Percentiles rank a stretch among this genome's conserved stretches.
Conservation (phyloP, 2,797 vertebrate species). For the Chiloscyllium punctatum region DNA sequence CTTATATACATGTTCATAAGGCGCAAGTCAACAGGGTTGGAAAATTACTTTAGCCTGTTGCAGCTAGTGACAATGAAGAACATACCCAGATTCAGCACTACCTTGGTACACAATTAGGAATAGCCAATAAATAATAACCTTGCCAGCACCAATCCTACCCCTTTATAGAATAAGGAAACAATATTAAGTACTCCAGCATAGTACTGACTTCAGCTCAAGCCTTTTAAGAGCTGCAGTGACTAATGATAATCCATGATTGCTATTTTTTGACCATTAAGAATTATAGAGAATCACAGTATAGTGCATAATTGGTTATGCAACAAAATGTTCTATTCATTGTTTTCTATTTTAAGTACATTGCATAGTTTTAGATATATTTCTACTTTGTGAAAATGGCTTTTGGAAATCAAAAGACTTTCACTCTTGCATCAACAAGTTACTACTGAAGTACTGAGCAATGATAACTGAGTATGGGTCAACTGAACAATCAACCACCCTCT, state of each 20-base stretch:
- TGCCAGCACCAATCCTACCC: neutral
- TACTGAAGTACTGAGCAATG: neutral
- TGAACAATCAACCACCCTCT: neutral
- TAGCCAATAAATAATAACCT: neutral
- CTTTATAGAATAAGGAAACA: neutral
- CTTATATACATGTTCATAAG: neutral
- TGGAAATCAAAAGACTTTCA: neutral
- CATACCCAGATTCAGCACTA: neutral
- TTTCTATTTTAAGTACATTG: neutral
- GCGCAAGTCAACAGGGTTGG: neutral
- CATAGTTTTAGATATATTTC: conserved; percentile 13
- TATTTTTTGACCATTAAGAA: neutral
- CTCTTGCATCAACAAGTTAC: neutral
- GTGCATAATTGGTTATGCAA: neutral
- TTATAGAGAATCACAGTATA: neutral
- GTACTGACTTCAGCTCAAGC: no score
- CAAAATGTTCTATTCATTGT: neutral
- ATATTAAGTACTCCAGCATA: neutral
- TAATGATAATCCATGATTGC: neutral
- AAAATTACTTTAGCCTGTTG: neutral
- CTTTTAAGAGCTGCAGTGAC: neutral
- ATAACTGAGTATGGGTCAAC: neutral
- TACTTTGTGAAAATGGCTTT: neutral
- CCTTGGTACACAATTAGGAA: neutral
- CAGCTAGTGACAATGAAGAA: neutral